A percentile compares a stretch with the other conserved stretches of the same genome.
Conservation (phyloP, 2,113 vertebrate genomes). For the Ginglymostoma cirratum region DNA sequence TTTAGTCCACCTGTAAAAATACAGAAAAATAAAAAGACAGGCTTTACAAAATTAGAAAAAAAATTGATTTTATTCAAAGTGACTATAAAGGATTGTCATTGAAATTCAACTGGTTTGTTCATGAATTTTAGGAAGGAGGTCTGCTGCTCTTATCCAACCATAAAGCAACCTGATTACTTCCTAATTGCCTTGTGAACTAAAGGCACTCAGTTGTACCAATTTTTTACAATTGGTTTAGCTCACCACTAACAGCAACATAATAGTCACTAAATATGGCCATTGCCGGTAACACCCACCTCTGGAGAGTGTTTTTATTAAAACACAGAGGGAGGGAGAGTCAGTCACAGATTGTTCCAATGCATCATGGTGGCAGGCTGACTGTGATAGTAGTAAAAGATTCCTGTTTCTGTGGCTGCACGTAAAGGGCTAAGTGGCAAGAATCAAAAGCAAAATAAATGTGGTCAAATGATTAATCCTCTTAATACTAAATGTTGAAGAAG, state of each 20-base stretch:
- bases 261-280: background rate
- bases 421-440: background rate
- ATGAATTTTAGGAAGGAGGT: background rate
- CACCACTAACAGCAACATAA: background rate
- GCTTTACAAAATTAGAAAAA: background rate
- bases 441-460: background rate
- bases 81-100: background rate
- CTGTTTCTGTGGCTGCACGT: background rate
- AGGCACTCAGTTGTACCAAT: background rate
- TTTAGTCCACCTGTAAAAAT: too few relatives aligned
- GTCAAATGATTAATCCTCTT: background rate
- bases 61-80: background rate
- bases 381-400: too few relatives aligned
- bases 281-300: background rate
- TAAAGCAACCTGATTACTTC: background rate
- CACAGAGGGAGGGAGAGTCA: background rate
- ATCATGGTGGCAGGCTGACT: background rate
- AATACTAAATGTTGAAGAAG: background rate
- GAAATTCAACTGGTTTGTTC: background rate
- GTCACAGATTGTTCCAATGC: background rate
- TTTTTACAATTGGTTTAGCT: background rate
- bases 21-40: background rate
- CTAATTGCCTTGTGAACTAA: background rate
- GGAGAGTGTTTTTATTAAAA: background rate
- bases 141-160: background rate